These are phyloP conservation scores for Akabosia matsudoensis DNA, from an alignment of 1,140 invertebrate species.

Conservation along the genomic window DNA sequence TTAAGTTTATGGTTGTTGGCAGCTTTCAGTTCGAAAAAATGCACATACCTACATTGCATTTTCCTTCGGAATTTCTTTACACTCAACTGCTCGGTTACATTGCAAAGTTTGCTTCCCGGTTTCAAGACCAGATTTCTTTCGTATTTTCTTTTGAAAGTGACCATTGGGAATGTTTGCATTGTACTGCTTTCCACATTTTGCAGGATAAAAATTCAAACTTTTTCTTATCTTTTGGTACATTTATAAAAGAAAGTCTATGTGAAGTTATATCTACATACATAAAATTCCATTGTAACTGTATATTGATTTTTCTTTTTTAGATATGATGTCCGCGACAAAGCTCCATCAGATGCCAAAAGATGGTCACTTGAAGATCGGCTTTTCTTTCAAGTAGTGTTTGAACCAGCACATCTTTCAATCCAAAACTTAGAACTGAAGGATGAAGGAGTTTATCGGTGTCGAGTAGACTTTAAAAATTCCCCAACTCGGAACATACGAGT, in stretches of 20 bases:
- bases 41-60: not conserved
- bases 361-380: constrained; percentile 69
- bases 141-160: not conserved
- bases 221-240: too few relatives aligned
- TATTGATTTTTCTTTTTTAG: constrained; percentile 55
- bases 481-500: constrained; percentile 58
- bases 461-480: constrained; percentile 60
- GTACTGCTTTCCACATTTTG: not conserved
- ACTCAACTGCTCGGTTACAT: too few relatives aligned
- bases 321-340: constrained; percentile 66
- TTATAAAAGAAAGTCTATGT: too few relatives aligned
- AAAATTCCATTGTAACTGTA: not conserved
- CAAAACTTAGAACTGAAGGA: constrained; percentile 55
- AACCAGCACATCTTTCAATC: constrained; percentile 56
- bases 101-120: not conserved
- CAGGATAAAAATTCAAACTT: too few relatives aligned
- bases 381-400: constrained; percentile 65
- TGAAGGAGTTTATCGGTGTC: constrained; percentile 59
- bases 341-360: constrained; percentile 57
- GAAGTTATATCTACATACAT: not conserved
- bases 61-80: not conserved
- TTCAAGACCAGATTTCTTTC: not conserved
- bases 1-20: not conserved
- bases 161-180: not conserved
- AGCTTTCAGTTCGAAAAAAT: not conserved